Base-by-base conservation (phyloP, 2,888 invertebrate genomes). In the Pterobdella sp. region DNA sequence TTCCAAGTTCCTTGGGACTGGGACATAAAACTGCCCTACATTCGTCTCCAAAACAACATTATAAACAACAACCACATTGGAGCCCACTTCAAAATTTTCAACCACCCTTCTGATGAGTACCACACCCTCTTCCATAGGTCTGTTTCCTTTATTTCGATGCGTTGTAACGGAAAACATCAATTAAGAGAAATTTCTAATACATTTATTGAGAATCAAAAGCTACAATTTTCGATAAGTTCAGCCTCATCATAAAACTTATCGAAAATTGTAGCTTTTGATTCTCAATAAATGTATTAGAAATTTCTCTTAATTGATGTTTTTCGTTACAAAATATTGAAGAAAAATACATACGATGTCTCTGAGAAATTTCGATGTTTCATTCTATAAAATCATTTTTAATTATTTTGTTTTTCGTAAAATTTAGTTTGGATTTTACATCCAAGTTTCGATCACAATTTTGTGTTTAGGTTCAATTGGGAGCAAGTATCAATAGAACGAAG, bases 51-150 rank as follows among this genome's bases (percentile, higher is more conserved):
- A 52, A 77, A 79, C 74, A 72, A 68, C 35, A 76, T 75, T 26
- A 69, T 74, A 14, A 56, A 69, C 18, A 69, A 65, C 29, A 75
- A 78, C 75, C 81, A 81, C 71, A 75, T 80, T 14, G 84, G 84
- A 22, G 77, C 82, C 4, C 78, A 80, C 1, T 81, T 82, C 1
- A 81, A 80, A 66, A 82, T 83, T 76, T 84, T 83, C 79, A 83
- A 83, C 77, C 81, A 81, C 71, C 82, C 82, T 0, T 82, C 82
- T 35, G 82, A 84, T 73, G 79, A 80, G 66, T 79, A 79, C 74
- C 77, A 80, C 65, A 81, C 83, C 75, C 76, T 83, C 36, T 83
- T 81, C 76, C 80, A 80, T 65, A 78, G 83, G 56, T 79, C 79
- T 68, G 79, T 78, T 37, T 76, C 79, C 73, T 3, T 56, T n/a